Evolutionary conservation across 2,888 invertebrate species (phyloP), one percentile per base, ranked within the genome.

Genomic region (Xanthorhoe designata): DNA sequence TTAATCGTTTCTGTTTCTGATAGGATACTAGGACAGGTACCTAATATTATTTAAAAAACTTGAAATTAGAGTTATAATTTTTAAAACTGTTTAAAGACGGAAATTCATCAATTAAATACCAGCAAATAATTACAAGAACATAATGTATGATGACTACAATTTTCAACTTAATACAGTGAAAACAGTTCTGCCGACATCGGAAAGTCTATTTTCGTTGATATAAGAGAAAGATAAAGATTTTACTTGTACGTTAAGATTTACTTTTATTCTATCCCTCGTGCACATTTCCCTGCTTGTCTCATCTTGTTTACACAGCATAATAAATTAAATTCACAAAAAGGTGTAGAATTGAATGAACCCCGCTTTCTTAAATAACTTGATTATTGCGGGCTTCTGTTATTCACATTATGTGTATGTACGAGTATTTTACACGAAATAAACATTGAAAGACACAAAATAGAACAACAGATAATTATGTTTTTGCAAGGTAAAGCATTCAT

Each of bases 311-410:
- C 72, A 61, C 56, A 72, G 67, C 69, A 75, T 81, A 82, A 84
- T 87, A 87, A 86, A 88, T 88, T 86, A 82, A 86, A 88, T 87
- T 82, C 77, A 76, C 79, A 79, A 78, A 71, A 77, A 81, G 79
- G 79, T 83, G 80, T 75, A 67, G 75, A 78, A 74, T 73, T 74
- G 68, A 75, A 74, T 66, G 73, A 72, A 24, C 62, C 61, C 71
- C 55, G 68, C 70, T 69, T 70, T 74, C 64, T 75, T 77, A 78
- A 77, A 77, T 77, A 69, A 68, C 60, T 59, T 50, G 57, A 53
- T 55, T 42, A 55, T 63, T 52, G 62, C 64, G 55, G 53, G 47
- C 18, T 58, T 55, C 55, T 56, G 60, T 55, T 29, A 56, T 52
- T 63, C 18, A 52, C 55, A 63, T 63, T 52, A 56, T 17, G 59